These are phyloP conservation scores for Rhabdornis inornatus DNA, from an alignment of 2,113 vertebrate genomes.

Conservation along the genomic window DNA sequence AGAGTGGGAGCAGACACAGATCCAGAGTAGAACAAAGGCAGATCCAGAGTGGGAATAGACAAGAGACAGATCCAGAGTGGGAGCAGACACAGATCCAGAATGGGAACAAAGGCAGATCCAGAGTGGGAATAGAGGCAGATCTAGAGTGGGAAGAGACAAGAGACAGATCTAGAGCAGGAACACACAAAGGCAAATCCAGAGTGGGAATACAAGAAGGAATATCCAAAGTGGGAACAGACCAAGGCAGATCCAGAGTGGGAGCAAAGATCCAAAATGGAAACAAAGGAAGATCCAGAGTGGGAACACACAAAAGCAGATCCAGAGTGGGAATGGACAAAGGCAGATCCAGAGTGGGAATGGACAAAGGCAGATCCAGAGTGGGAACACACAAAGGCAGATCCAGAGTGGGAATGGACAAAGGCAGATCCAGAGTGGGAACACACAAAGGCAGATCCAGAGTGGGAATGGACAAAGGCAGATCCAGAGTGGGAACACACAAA, in stretches of 20 bases:
- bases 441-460: not conserved
- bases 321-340: not conserved
- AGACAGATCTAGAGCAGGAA: too few relatives aligned
- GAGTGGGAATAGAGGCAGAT: too few relatives aligned
- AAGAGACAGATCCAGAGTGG: not conserved
- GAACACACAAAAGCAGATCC: not conserved
- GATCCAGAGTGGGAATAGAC: too few relatives aligned
- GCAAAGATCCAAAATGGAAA: accelerated
- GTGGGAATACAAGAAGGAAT: too few relatives aligned
- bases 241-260: accelerated
- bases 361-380: not conserved
- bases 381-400: not conserved
- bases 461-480: too few relatives aligned
- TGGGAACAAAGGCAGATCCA: too few relatives aligned
- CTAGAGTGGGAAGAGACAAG: too few relatives aligned
- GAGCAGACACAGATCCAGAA: too few relatives aligned
- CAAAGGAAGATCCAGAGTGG: accelerated
- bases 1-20: not conserved
- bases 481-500: not conserved
- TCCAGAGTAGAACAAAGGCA: not conserved
- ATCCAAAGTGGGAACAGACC: not conserved
- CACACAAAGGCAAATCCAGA: too few relatives aligned
- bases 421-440: not conserved
- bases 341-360: not conserved
- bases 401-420: too few relatives aligned